A percentile compares a stretch with the other conserved stretches of the same genome.
phyloP scores from a whole-genome alignment of 2,888 invertebrate genomes.

The Drosophila mercatorum region DNA sequence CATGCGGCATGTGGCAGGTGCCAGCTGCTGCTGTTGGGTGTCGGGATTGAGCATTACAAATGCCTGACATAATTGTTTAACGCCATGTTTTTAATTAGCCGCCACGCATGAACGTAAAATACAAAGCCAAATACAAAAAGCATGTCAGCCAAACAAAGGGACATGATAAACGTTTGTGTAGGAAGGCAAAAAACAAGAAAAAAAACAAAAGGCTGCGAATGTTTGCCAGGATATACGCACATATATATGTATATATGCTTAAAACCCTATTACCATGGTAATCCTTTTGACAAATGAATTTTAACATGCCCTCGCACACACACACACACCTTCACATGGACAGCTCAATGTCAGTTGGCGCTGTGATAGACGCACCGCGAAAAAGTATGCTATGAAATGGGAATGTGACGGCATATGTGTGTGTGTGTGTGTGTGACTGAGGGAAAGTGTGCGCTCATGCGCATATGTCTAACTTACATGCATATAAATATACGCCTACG shows the following conservation, averaged over 20 bases:
- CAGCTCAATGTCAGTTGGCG: constrained; percentile 46
- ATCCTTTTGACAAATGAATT: constrained; percentile 81
- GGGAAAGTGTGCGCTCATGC: constrained; percentile 21
- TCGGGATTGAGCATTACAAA: constrained; percentile 49
- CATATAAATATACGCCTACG: constrained; percentile 1
- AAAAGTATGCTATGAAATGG: constrained; percentile 73
- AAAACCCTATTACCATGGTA: constrained; percentile 80
- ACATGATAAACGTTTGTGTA: constrained; percentile 49
- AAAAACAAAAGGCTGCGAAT: constrained; percentile 47
- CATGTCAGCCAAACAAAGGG: constrained; percentile 34
- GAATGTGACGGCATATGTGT: constrained; percentile 29
- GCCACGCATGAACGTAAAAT: constrained; percentile 55
- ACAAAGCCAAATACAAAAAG: constrained; percentile 38
- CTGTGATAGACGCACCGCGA: constrained; percentile 43
- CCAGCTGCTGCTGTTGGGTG: constrained; percentile 3
- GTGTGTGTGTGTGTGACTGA: neutral
- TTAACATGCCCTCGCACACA: constrained; percentile 61
- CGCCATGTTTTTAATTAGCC: constrained; percentile 75
- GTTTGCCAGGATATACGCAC: constrained; percentile 44
- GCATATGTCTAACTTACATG: constrained; percentile 29
- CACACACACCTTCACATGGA: constrained; percentile 39
- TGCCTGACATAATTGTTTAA: constrained; percentile 76
- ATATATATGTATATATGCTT: constrained; percentile 44
- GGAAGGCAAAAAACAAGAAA: constrained; percentile 12
- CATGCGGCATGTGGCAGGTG: constrained; percentile 20